Evolutionary conservation across 2,888 invertebrate species (phyloP).

Genomic region (Nephrotoma flavescens): DNA sequence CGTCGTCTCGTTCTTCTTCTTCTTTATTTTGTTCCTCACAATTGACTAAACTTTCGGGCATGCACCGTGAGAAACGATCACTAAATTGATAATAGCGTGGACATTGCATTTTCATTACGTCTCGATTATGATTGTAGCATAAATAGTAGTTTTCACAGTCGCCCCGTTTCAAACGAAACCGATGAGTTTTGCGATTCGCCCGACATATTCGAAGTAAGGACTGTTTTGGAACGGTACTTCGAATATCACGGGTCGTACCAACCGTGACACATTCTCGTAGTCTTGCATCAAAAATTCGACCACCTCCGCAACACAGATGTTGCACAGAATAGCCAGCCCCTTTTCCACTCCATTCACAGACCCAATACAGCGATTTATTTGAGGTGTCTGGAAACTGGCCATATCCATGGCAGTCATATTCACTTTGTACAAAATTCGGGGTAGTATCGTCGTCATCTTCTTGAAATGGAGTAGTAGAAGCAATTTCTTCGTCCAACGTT

Average conservation of each 20-base stretch:
- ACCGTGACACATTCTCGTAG: constrained; percentile 13
- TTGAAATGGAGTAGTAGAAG: not conserved
- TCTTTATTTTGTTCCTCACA: not conserved
- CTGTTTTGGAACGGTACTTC: not conserved
- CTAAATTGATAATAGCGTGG: constrained; percentile 15
- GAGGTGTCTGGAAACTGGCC: constrained; percentile 12
- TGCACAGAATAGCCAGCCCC: constrained; percentile 12
- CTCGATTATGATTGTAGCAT: constrained; percentile 13
- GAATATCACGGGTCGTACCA: constrained; percentile 10
- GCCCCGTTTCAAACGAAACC: not conserved
- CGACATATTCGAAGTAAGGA: not conserved
- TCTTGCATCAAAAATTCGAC: constrained; percentile 12
- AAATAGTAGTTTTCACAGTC: constrained; percentile 14
- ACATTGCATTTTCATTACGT: constrained; percentile 13
- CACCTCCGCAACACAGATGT: constrained; percentile 14
- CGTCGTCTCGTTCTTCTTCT: not conserved
- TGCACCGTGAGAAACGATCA: constrained; percentile 13
- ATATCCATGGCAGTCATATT: constrained; percentile 13
- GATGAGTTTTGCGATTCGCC: not conserved
- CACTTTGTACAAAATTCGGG: not conserved
- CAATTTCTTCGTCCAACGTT: not conserved
- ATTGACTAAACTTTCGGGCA: constrained; percentile 12
- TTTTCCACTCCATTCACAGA: constrained; percentile 13
- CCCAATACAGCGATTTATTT: constrained; percentile 15
- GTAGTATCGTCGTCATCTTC: not conserved